A percentile compares a stretch with the other conserved stretches of the same genome.
Conservation (phyloP, 2,888 invertebrate genomes). For the Tetragonisca angustula region DNA sequence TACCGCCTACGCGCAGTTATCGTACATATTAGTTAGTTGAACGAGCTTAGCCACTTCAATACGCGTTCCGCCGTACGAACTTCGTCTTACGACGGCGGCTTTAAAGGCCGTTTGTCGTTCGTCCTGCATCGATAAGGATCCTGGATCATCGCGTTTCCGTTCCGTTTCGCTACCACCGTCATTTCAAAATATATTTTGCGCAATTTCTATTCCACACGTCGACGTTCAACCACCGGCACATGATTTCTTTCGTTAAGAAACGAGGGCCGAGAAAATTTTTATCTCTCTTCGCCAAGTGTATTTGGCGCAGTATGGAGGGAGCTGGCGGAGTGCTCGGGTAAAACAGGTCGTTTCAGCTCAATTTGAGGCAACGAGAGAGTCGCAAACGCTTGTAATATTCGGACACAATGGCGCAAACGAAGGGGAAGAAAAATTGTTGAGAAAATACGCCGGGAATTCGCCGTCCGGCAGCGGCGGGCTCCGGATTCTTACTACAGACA, state of each 20-base stretch:
- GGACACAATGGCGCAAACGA: neutral
- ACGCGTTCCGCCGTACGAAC: conserved; percentile 16
- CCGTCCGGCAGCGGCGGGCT: neutral
- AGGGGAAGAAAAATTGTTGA: conserved; percentile 17
- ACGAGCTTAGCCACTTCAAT: conserved; percentile 47
- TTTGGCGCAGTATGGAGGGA: neutral
- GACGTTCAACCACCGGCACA: too few relatives aligned
- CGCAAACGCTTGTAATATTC: conserved; percentile 4
- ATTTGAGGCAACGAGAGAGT: neutral
- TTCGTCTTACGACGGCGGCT: conserved; percentile 19
- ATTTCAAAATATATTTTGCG: neutral
- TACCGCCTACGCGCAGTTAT: conserved; percentile 45
- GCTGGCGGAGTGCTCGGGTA: neutral
- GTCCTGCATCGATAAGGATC: neutral
- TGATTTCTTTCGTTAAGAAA: neutral
- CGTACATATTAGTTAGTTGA: conserved; percentile 60
- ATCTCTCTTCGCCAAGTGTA: neutral
- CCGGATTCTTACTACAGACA: neutral
- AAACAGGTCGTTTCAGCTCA: neutral
- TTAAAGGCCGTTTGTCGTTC: conserved; percentile 14
- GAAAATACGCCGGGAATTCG: conserved; percentile 5
- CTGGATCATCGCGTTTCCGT: neutral
- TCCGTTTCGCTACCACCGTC: neutral
- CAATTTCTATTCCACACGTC: neutral
- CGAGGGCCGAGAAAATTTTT: neutral